Base-by-base conservation (phyloP, 2,888 invertebrate genomes). In the Tetanocera ferruginea region DNA sequence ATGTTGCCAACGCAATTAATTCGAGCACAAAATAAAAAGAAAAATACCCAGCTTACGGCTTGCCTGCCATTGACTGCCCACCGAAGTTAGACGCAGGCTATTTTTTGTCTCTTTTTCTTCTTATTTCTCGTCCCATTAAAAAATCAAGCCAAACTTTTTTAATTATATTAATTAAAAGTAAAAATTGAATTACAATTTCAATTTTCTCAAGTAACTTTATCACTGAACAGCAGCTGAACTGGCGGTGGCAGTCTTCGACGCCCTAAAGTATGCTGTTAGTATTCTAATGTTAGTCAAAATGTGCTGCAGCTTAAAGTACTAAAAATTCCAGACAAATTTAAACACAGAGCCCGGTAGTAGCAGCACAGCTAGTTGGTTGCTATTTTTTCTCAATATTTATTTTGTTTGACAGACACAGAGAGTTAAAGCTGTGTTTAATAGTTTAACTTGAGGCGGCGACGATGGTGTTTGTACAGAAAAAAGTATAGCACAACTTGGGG, bases 161-260 rank as follows among this genome's bases (percentile, higher is more conserved):
- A 23, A 72, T 72, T 72, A 55, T 25, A 72, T 72, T 72, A 72
- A 72, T 72, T 60, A 72, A 72, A 60, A 69, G 34, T 28, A 70
- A 62, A 71, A 76, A 76, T 71, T 76, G 28, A 64, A 71, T 76
- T 71, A 55, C 76, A 76, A 70, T 76, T 76, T 66, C 70, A 76
- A 76, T 76, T 70, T 71, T 19, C 28, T 62, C 19, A 17, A 70
- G 60, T 25, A 72, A 72, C 72, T 72, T 60, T 67, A n/a, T 17
- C 37, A 57, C 25, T 71, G 34, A 34, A 9, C 31, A 69, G 51
- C 43, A 37, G 43, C 43, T 11, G 2, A 43, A 43, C 19, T 3
- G 17, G n/a, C 64, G 34, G 19, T 6, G 43, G 19, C 43, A 34
- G 37, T n/a, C 34, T 66, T 66, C 17, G 49, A n/a, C 67, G 37